A percentile compares a stretch with the other conserved stretches of the same genome.
Conservation (phyloP, 2,113 vertebrate species). For the Cryptoleucopteryx plumbea region DNA sequence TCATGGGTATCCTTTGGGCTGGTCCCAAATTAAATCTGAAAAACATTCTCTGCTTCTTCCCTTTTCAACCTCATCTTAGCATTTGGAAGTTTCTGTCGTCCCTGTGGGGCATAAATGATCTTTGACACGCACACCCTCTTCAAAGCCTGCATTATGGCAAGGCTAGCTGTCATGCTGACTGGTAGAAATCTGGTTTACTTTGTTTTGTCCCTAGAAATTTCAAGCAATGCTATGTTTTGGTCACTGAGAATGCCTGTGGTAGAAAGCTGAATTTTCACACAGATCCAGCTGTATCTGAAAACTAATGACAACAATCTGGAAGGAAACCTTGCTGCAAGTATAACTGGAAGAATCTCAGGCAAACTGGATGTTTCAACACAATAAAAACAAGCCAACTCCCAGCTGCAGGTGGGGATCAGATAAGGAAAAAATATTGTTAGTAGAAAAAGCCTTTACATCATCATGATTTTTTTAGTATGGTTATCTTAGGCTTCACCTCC, state of each 20-base stretch:
- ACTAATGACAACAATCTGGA: not conserved
- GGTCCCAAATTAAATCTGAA: conserved; percentile 1
- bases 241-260: not conserved
- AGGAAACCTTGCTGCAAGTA: not conserved
- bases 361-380: conserved; percentile 5
- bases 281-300: not conserved
- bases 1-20: not conserved
- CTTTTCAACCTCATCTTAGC: not conserved
- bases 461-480: not conserved
- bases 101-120: not conserved
- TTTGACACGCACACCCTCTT: not conserved
- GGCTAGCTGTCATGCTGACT: not conserved
- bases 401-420: conserved; percentile 24
- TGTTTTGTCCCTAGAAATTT: not conserved
- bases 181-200: not conserved
- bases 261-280: conserved; percentile 7
- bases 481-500: not conserved
- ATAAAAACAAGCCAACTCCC: not conserved
- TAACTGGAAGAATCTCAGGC: not conserved
- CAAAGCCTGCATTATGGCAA: not conserved
- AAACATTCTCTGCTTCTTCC: not conserved
- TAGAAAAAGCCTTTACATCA: not conserved
- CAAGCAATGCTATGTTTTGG: not conserved
- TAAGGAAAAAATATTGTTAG: not conserved
- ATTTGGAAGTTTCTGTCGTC: not conserved